Base-by-base conservation (phyloP, 2,797 vertebrate species). In the Bufotes viridis region DNA sequence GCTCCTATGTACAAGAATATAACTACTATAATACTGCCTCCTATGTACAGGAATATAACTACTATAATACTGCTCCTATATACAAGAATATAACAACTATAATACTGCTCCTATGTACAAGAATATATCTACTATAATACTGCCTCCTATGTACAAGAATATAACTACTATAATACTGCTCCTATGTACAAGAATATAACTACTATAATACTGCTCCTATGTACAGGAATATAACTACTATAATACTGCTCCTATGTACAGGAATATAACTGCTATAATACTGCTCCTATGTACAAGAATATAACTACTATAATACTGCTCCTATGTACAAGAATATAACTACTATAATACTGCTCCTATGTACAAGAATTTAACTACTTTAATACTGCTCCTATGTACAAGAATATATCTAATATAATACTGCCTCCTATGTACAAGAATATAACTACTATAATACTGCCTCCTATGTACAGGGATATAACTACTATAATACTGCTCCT, bases 21-120 rank as follows among this genome's bases (percentile, higher is more conserved):
- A 69, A 69, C 24, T 69, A 63, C 60, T 69, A 69, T 29, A 69
- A 69, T 69, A 69, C 65, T 69, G 65, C 24, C 13, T 3, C 65
- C 65, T 69, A 69, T 69, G 7, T 69, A 69, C 65, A 69, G 14
- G 65, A 69, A 69, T 69, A 69, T 69, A 26, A 69, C 24, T 26
- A 26, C 24, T 69, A 69, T 26, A 26, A 69, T 69, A 69, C 65
- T 69, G 65, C 24, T 24, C 65, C 61, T 69, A 69, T 69, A 0
- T 69, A 29, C 65, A 69, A 69, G 65, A 69, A 69, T 69, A 69
- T 69, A 69, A 69, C 24, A 29, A 69, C 65, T 69, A 69, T 69
- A 69, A 26, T 69, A 69, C 65, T 26, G 65, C 65, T 8, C 65
- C 65, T 29, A 69, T 29, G 13, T 74, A 49, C 26, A 34, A 72